Conservation (phyloP, 2,888 invertebrate genomes). For the Hylaea fasciaria region DNA sequence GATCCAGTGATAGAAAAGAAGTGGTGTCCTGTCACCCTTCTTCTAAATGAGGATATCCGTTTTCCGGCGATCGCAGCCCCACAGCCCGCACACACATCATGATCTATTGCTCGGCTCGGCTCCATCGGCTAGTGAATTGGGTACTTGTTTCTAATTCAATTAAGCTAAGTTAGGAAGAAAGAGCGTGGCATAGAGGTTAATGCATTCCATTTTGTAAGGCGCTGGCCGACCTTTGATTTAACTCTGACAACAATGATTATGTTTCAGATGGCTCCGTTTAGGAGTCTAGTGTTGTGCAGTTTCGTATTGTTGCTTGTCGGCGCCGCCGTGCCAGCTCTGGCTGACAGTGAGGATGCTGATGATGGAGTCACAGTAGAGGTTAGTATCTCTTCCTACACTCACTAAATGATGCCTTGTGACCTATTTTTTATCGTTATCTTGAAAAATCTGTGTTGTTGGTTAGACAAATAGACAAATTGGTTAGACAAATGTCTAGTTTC, state of each 20-base stretch:
- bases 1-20: background rate
- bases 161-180: conserved; percentile 42
- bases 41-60: conserved; percentile 76
- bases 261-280: conserved; percentile 77
- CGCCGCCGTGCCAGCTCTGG: conserved; percentile 45
- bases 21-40: conserved; percentile 16
- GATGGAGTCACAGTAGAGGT: conserved; percentile 77
- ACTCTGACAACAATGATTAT: conserved; percentile 14
- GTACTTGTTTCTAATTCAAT: conserved; percentile 59
- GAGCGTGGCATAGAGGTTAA: conserved; percentile 33
- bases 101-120: conserved; percentile 4
- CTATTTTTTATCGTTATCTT: conserved; percentile 30
- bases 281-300: conserved; percentile 58
- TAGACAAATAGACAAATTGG: too few species aligned
- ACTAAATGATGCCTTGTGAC: conserved; percentile 32
- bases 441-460: background rate
- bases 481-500: background rate
- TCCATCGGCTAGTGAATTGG: conserved; percentile 31
- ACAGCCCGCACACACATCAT: conserved; percentile 7
- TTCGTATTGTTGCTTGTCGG: conserved; percentile 63
- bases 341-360: conserved; percentile 59
- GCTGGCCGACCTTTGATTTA: conserved; percentile 12
- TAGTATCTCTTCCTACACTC: conserved; percentile 48
- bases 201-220: conserved; percentile 16
- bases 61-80: conserved; percentile 60